These are phyloP conservation scores for Gymnogyps californianus DNA, from an alignment of 2,113 vertebrate genomes.

Conservation along the genomic window DNA sequence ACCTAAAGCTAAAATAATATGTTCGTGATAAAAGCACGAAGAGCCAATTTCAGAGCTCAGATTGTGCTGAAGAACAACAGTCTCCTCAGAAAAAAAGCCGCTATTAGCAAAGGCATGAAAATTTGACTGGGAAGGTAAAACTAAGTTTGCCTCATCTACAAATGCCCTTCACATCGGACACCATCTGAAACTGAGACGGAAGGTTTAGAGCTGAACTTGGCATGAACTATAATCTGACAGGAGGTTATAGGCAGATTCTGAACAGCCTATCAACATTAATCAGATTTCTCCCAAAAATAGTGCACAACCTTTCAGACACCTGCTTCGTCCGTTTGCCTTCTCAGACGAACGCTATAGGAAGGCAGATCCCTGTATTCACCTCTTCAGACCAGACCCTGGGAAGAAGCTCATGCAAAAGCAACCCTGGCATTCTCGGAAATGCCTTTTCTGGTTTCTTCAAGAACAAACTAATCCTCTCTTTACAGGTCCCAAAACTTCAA, in stretches of 20 bases:
- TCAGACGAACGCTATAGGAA: background rate
- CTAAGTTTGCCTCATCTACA: slow-evolving; percentile 10
- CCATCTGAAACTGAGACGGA: slow-evolving; percentile 50
- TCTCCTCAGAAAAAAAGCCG: background rate
- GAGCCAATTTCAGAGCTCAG: background rate
- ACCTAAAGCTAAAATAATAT: background rate
- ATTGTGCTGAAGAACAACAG: background rate
- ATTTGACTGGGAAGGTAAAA: background rate
- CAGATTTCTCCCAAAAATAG: slow-evolving; percentile 74
- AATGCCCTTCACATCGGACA: slow-evolving; percentile 48
- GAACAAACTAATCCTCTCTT: background rate
- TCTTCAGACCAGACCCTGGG: background rate
- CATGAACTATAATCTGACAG: slow-evolving; percentile 64
- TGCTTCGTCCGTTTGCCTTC: slow-evolving; percentile 18
- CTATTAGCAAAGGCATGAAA: background rate
- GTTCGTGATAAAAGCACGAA: background rate
- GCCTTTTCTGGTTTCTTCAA: background rate
- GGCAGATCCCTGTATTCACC: background rate
- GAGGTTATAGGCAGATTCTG: slow-evolving; percentile 53
- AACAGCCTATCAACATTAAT: slow-evolving; percentile 68
- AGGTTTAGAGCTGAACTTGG: slow-evolving; percentile 47
- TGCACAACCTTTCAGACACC: slow-evolving; percentile 67
- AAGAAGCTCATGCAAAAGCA: background rate
- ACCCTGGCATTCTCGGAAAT: background rate
- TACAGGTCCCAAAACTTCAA: background rate